Conservation (phyloP, 1,140 invertebrate genomes). For the Trypoxylus dichotomus region DNA sequence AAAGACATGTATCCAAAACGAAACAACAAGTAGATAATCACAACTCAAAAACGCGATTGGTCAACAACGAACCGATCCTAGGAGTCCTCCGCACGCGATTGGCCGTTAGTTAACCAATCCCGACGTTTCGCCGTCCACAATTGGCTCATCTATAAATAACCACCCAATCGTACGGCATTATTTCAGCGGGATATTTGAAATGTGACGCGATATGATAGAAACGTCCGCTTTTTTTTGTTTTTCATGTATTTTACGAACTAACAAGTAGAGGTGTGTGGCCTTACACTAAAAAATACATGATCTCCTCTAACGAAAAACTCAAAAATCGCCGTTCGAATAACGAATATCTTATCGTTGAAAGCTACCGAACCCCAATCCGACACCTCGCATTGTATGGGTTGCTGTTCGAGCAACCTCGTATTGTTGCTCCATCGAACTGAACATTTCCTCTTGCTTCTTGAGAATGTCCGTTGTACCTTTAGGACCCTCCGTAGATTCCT, state of each 20-base stretch:
- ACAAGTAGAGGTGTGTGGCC: neutral
- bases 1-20: neutral
- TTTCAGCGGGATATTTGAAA: neutral
- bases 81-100: neutral
- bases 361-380: constrained; percentile 79
- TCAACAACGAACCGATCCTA: neutral
- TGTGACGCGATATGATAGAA: neutral
- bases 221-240: neutral
- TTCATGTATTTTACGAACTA: constrained; percentile 5
- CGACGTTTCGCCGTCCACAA: neutral
- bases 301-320: neutral
- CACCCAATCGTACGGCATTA: neutral
- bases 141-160: neutral
- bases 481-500: constrained; percentile 57
- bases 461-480: constrained; percentile 60
- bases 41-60: neutral
- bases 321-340: neutral
- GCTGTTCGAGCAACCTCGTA: constrained; percentile 91
- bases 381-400: constrained; percentile 90
- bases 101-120: neutral
- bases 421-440: constrained; percentile 88
- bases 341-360: constrained; percentile 45
- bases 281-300: constrained; percentile 21
- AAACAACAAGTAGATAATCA: neutral
- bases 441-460: constrained; percentile 88